Evolutionary conservation across 2,113 vertebrate genomes (phyloP), one percentile per base, ranked within the genome.

Genomic region (Bombycilla garrulus): DNA sequence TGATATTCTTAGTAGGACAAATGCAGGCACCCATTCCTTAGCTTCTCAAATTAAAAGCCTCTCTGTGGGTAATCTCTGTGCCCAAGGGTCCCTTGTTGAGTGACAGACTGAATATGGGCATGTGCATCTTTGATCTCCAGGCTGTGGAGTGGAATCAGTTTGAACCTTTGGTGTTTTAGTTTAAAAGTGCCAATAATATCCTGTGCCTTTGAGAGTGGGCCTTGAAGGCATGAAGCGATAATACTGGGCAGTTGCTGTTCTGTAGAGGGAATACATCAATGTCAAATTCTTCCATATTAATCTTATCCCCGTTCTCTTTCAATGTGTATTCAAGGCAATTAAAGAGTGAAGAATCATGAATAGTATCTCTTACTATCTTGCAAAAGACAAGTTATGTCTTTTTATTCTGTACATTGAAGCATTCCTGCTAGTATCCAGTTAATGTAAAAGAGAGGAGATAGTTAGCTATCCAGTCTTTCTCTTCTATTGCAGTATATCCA

Each of bases 111-210:
- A 81, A 36, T 40, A 24, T 26, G 45, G 40, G 28, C 18, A 7
- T 3, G 0, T 44, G 21, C 0, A 0, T n/a, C 72, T 72, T 80
- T 92, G 31, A 36, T 91, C 29, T 82, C 31, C 23, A 29, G 25
- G 21, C 35, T 65, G n/a, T 57, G 42, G 38, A 40, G 40, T 86
- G 60, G 24, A 92, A 62, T 73, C 22, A 0, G 1, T 83, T 90
- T 70, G 50, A 78, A 80, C 64, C 40, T 77, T 66, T 71, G 51
- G 31, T 86, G 12, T 64, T 88, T 93, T 71, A 36, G 64, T 71
- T 83, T 47, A 51, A 78, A 91, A 79, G 12, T 57, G 28, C 3
- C 29, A 38, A 15, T 71, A 86, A 56, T 76, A 56, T 35, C 45
- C 44, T 57, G 25, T 67, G 48, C 18, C 25, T 83, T 56, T 92